Evolutionary conservation across 1,140 invertebrate genomes (phyloP).

Genomic region (Bemisia tabaci): DNA sequence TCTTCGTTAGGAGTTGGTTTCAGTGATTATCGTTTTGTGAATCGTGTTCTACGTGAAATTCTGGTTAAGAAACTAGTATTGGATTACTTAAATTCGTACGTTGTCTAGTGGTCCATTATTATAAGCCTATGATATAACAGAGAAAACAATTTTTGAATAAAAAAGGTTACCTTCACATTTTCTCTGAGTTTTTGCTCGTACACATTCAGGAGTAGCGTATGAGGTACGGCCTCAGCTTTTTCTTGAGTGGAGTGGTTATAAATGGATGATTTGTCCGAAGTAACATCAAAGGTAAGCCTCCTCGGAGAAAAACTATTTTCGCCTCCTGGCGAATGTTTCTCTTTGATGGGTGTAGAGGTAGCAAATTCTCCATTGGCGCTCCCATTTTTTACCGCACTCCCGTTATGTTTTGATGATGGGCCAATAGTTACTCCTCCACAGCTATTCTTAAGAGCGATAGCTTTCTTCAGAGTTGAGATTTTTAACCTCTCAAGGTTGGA

Average conservation of each 20-base stretch:
- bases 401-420: not conserved
- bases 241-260: not conserved
- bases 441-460: not conserved
- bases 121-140: too few species aligned
- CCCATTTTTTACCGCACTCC: not conserved
- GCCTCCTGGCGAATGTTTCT: not conserved
- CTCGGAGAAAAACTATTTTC: not conserved
- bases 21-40: too few species aligned
- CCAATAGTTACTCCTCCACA: not conserved
- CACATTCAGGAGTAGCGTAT: not conserved
- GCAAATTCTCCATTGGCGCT: not conserved
- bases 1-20: too few species aligned
- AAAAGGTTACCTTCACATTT: not conserved
- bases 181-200: not conserved
- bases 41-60: too few species aligned
- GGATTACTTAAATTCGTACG: too few species aligned
- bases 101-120: too few species aligned
- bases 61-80: too few species aligned
- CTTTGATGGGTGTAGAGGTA: not conserved
- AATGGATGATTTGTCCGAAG: not conserved
- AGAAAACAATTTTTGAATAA: too few species aligned
- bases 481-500: not conserved
- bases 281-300: not conserved
- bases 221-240: not conserved
- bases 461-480: not conserved